These are phyloP conservation scores for Dromiciops gliroides DNA, from an alignment of 2,113 vertebrate genomes.

Conservation along the genomic window DNA sequence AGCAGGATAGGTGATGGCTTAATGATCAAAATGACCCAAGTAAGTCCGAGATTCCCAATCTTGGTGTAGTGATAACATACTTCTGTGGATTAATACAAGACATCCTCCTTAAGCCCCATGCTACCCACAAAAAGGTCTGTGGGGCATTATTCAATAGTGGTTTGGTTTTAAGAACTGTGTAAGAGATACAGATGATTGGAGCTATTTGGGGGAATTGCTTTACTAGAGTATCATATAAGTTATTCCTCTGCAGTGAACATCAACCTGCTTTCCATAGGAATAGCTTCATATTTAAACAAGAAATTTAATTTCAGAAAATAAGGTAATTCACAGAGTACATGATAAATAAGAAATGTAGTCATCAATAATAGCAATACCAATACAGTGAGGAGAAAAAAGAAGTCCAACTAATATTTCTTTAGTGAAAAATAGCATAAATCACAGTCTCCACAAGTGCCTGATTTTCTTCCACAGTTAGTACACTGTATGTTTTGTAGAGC, in stretches of 20 bases:
- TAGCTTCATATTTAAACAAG: background rate
- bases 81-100: background rate
- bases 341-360: background rate
- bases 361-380: constrained; percentile 3
- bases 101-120: background rate
- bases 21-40: background rate
- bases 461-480: too few relatives aligned
- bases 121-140: background rate
- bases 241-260: background rate
- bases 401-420: background rate
- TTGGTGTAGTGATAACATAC: background rate
- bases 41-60: background rate
- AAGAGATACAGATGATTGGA: background rate
- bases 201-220: background rate
- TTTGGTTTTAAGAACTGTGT: background rate
- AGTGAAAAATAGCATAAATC: background rate
- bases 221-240: background rate
- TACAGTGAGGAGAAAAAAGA: background rate
- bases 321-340: background rate
- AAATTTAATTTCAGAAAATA: background rate
- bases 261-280: background rate
- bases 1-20: background rate
- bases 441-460: background rate
- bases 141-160: background rate
- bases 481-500: background rate